These are phyloP conservation scores for Manis crassicaudata DNA, from an alignment of 2,797 vertebrate genomes.

Conservation along the genomic window DNA sequence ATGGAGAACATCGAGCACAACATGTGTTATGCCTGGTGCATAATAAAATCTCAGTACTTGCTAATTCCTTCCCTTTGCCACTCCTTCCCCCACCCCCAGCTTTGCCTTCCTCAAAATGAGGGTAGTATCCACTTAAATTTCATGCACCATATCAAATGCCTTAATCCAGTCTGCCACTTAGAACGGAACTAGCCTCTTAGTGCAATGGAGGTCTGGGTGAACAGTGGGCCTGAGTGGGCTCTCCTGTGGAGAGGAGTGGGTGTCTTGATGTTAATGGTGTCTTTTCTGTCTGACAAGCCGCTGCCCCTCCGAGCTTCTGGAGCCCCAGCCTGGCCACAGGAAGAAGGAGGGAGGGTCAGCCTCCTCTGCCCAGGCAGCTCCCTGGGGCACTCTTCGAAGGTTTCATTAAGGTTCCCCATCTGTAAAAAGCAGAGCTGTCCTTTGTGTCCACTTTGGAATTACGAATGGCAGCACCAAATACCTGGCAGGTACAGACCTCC, in stretches of 20 bases:
- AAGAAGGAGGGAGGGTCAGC: not conserved
- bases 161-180: not conserved
- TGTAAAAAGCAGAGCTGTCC: not conserved
- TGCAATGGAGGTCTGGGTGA: not conserved
- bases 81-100: too few relatives aligned
- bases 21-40: not conserved
- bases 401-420: not conserved
- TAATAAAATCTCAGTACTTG: not conserved
- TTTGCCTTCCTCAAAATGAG: slow-evolving; percentile 8
- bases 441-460: not conserved
- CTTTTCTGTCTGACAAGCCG: not conserved
- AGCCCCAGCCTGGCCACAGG: not conserved
- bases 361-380: not conserved
- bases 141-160: not conserved
- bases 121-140: not conserved
- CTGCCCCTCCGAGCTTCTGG: not conserved
- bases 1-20: not conserved
- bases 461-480: not conserved
- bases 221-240: not conserved
- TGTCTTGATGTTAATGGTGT: not conserved
- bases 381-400: not conserved
- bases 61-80: not conserved
- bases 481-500: not conserved
- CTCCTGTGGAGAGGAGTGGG: not conserved
- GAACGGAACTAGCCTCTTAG: not conserved